Base-by-base conservation (phyloP, 1,140 invertebrate genomes). In the Oreohelix idahoensis region DNA sequence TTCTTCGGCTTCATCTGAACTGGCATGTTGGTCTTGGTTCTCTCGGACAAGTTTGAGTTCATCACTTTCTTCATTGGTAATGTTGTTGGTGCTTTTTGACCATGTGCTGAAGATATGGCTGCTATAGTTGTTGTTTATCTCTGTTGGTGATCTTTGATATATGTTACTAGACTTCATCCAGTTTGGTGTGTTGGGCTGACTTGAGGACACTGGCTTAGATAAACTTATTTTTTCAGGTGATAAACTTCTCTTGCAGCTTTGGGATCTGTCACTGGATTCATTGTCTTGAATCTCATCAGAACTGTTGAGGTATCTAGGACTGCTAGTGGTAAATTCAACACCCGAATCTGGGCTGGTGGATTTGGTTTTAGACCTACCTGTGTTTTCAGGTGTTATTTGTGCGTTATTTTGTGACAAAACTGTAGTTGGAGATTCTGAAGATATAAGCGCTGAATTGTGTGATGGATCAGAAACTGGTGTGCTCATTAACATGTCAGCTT, bases 291-390 rank as follows among this genome's bases (percentile, higher is more conserved):
- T n/a, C 15, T 76, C 74, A 17, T 45, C 39, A 17, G 74, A 76
- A 1, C 1, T 53, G 29, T 76, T 45, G 5, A 45, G 32, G 29
- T 13, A 76, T 35, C 42, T 76, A 2, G 74, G 74, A 29, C 74
- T 76, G 39, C 11, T 51, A n/a, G 71, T 10, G 10, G 35, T 39
- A 42, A 76, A 35, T 20, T 76, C 74, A 13, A 76, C 26, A 2
- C 74, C 74, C 10, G 74, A 76, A 29, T 76, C 74, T 1, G 74
- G 42, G 74, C 74, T 76, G n/a, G 29, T 76, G 0, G 74, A 76
- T 15, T n/a, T 15, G 29, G 42, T 32, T 10, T 39, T 39, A 8
- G 38, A 13, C 71, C 35, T 11, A 11, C 17, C 71, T 23, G 23
- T 42, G 10, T 23, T 42, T 20, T 73, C 17, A 8, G 71, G 71